Percentiles rank a stretch among this genome's conserved stretches.
Evolutionary conservation across 2,888 invertebrate species (phyloP).

Genomic region (Catonia carolina): DNA sequence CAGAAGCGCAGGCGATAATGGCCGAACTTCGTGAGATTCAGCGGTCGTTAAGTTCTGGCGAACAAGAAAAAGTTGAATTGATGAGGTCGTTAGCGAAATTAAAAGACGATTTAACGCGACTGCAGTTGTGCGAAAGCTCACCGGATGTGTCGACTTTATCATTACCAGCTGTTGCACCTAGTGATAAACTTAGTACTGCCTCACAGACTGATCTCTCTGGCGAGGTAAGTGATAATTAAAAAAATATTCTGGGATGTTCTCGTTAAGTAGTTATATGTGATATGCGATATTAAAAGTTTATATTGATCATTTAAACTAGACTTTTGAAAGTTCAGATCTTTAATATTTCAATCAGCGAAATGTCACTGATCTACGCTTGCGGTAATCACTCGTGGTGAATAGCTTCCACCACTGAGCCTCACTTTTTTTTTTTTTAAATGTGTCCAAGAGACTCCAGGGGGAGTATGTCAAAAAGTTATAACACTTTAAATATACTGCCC

Average conservation of each 20-base stretch:
- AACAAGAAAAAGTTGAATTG: constrained; percentile 87
- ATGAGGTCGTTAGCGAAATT: constrained; percentile 90
- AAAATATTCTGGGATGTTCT: not conserved
- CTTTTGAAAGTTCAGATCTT: not conserved
- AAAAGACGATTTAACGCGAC: constrained; percentile 83
- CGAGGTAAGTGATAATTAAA: no score
- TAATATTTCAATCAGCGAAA: not conserved
- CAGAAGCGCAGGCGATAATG: constrained; percentile 94
- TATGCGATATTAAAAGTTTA: not conserved
- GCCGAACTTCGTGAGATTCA: constrained; percentile 89
- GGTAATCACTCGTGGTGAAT: no score
- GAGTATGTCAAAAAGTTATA: no score
- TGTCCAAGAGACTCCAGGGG: no score
- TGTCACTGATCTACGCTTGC: no score
- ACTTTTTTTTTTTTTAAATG: no score
- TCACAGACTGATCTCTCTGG: constrained; percentile 94
- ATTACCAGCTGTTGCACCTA: constrained; percentile 70
- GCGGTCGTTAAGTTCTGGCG: constrained; percentile 81
- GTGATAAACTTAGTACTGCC: constrained; percentile 85
- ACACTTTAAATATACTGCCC: no score
- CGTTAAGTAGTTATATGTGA: not conserved
- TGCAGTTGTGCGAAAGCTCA: constrained; percentile 77
- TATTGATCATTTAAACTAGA: not conserved
- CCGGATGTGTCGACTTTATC: constrained; percentile 70
- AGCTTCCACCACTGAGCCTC: no score